Percentiles rank a stretch among this genome's conserved stretches.
These are phyloP conservation scores for Aphyosemion australe DNA, from an alignment of 2,113 vertebrate genomes.

Conservation along the genomic window DNA sequence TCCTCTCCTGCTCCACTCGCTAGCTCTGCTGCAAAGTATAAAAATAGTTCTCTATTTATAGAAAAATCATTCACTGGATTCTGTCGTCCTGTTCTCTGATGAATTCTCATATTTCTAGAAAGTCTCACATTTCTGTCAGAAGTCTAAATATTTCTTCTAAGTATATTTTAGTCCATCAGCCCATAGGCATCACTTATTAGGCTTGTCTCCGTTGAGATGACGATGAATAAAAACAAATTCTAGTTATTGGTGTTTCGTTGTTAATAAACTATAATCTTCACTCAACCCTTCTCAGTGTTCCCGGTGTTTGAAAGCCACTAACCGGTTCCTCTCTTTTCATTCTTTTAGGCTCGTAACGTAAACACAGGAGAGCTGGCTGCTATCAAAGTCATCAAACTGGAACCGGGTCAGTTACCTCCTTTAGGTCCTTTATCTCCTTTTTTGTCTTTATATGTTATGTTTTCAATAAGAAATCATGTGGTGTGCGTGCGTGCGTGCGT, in stretches of 20 bases:
- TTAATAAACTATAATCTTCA: no score
- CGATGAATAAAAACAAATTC: no score
- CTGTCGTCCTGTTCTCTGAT: neutral
- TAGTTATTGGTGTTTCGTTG: no score
- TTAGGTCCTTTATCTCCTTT: neutral
- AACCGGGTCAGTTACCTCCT: conserved; percentile 87
- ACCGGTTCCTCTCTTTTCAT: conserved; percentile 16
- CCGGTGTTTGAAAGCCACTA: neutral
- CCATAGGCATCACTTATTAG: neutral
- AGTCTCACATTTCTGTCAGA: conserved; percentile 3
- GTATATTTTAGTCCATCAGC: neutral
- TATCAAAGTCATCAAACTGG: conserved; percentile 99
- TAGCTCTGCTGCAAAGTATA: conserved; percentile 45
- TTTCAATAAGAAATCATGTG: no score
- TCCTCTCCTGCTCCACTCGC: conserved; percentile 17
- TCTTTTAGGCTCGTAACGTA: conserved; percentile 90
- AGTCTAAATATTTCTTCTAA: conserved; percentile 4
- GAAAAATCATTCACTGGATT: conserved; percentile 22
- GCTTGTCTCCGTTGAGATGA: no score
- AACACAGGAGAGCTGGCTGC: conserved; percentile 90
- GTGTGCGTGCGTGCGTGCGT: no score
- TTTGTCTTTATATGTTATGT: neutral
- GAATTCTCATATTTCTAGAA: conserved; percentile 44
- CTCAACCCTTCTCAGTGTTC: neutral
- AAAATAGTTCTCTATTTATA: conserved; percentile 61